Conservation (phyloP, 1,140 invertebrate species). For the Nymphalis io region DNA sequence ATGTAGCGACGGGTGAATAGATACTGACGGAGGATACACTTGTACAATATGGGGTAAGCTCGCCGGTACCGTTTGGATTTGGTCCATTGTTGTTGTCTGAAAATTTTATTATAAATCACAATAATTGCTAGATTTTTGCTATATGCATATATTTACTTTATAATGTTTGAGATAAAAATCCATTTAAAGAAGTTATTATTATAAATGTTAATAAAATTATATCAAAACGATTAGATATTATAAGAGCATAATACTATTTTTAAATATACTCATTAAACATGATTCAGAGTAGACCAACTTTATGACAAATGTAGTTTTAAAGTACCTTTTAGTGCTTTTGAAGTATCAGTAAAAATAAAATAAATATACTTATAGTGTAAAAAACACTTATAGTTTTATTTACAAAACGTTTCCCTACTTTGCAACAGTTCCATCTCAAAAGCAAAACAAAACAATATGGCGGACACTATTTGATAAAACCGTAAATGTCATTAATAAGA, state of each 20-base stretch:
- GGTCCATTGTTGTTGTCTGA: slow-evolving; percentile 53
- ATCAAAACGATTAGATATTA: too few species aligned
- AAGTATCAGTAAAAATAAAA: background rate
- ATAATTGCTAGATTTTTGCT: background rate
- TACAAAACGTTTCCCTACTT: slow-evolving; percentile 36
- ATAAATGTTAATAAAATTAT: too few species aligned
- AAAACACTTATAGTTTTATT: slow-evolving; percentile 15
- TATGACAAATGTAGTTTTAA: background rate
- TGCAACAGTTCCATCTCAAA: slow-evolving; percentile 51
- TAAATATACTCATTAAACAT: too few species aligned
- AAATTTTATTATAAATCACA: slow-evolving; percentile 3
- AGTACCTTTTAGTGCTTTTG: background rate
- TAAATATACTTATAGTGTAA: slow-evolving; percentile 4
- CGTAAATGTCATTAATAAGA: slow-evolving; percentile 5
- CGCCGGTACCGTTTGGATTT: slow-evolving; percentile 49
- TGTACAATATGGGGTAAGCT: slow-evolving; percentile 65
- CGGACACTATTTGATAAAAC: slow-evolving; percentile 5
- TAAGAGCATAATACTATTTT: too few species aligned
- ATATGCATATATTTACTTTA: background rate
- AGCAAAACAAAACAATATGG: slow-evolving; percentile 48
- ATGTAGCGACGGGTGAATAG: slow-evolving; percentile 56
- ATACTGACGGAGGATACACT: slow-evolving; percentile 59
- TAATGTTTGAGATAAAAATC: background rate
- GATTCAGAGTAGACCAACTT: background rate
- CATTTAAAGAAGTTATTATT: too few species aligned